These are phyloP conservation scores for Oreochromis mossambicus DNA, from an alignment of 2,797 vertebrate genomes.

Conservation along the genomic window DNA sequence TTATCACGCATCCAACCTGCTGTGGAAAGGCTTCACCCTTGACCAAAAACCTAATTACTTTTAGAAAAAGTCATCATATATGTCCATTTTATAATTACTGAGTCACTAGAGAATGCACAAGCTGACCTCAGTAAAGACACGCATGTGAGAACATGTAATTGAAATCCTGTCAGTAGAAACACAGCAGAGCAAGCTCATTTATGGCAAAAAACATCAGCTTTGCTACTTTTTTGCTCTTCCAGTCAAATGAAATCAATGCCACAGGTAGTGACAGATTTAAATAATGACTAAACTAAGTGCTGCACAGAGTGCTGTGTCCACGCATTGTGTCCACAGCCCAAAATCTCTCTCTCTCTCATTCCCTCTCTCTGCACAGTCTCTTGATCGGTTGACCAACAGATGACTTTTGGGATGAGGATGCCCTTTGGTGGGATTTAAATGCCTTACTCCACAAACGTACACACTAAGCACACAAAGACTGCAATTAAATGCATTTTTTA, in stretches of 20 bases:
- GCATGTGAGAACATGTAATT: conserved; percentile 62
- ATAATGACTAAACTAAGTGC: conserved; percentile 62
- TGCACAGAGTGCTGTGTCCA: conserved; percentile 37
- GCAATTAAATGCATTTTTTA: background rate
- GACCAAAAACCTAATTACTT: conserved; percentile 54
- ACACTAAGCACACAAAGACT: conserved; percentile 5
- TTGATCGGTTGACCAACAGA: background rate
- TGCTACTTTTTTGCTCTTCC: conserved; percentile 20
- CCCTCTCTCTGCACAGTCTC: background rate
- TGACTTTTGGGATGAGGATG: conserved; percentile 3
- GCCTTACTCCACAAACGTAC: conserved; percentile 8
- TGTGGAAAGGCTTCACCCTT: conserved; percentile 41
- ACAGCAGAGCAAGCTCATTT: conserved; percentile 60
- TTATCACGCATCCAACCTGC: conserved; percentile 30
- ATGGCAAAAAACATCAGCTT: conserved; percentile 55
- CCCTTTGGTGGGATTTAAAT: conserved; percentile 17
- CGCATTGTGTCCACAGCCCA: conserved; percentile 9
- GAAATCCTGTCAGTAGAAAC: conserved; percentile 64
- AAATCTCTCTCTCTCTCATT: background rate
- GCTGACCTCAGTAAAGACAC: conserved; percentile 74
- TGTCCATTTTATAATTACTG: conserved; percentile 64
- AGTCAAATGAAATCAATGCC: conserved; percentile 48
- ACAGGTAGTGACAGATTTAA: conserved; percentile 56
- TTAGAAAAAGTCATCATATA: conserved; percentile 29
- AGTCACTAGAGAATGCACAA: conserved; percentile 55